Evolutionary conservation across 2,888 invertebrate genomes (phyloP).

Genomic region (Lycia hirtaria): DNA sequence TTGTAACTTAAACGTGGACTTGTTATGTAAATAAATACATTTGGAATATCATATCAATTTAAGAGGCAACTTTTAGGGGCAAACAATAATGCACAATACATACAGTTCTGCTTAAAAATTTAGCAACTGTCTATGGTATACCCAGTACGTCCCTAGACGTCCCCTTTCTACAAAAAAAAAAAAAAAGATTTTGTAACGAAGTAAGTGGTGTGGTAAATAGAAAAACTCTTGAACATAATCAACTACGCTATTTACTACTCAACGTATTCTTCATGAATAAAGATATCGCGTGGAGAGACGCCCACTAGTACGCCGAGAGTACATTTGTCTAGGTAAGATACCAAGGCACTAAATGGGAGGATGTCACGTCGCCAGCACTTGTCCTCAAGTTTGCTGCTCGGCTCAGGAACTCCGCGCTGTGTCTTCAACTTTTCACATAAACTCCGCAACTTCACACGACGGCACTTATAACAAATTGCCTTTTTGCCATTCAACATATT

Average conservation of each 20-base stretch:
- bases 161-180: no score
- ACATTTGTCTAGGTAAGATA: conserved; percentile 59
- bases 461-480: conserved; percentile 70
- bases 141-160: no score
- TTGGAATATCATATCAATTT: no score
- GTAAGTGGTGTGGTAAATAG: neutral
- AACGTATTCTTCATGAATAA: conserved; percentile 45
- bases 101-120: no score
- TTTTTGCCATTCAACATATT: conserved; percentile 70
- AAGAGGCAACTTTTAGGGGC: no score
- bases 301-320: conserved; percentile 49
- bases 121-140: no score
- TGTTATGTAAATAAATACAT: no score
- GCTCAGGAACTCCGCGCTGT: conserved; percentile 62
- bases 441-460: conserved; percentile 73
- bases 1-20: no score
- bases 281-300: conserved; percentile 37
- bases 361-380: conserved; percentile 77
- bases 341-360: conserved; percentile 59
- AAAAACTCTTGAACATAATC: neutral
- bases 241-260: neutral
- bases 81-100: no score
- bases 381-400: conserved; percentile 69
- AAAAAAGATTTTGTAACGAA: no score
- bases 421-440: conserved; percentile 81